phyloP scores from a whole-genome alignment of 2,888 invertebrate genomes.

The Hemaris fuciformis region DNA sequence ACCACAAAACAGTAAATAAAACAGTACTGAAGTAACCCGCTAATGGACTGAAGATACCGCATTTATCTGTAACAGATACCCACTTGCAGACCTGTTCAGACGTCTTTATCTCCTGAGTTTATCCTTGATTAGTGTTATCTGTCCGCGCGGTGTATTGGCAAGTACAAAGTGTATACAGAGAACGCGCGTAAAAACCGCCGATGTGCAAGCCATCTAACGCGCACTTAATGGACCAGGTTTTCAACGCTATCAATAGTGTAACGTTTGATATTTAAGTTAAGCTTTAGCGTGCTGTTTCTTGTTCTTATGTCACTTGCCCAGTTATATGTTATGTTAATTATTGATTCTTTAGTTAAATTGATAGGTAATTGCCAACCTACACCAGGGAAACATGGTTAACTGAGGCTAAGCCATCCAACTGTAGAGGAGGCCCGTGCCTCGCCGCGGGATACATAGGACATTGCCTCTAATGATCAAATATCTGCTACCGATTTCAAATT shows the following conservation, averaged over 20 bases:
- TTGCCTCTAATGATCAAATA: too few species aligned
- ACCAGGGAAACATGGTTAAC: too few species aligned
- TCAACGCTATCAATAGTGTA: background rate
- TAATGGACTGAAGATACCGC: background rate
- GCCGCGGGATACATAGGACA: too few species aligned
- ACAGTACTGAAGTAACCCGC: background rate
- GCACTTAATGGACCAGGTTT: background rate
- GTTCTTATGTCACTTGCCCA: too few species aligned
- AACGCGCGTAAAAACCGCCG: background rate
- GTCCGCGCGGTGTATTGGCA: background rate
- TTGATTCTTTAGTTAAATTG: too few species aligned
- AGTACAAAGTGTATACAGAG: background rate
- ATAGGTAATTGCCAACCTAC: too few species aligned
- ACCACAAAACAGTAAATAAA: background rate
- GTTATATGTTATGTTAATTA: too few species aligned
- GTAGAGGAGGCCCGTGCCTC: too few species aligned
- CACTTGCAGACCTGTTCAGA: background rate
- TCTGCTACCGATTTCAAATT: too few species aligned
- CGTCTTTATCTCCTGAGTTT: background rate
- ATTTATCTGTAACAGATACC: background rate
- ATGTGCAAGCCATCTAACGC: background rate
- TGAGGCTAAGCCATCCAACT: too few species aligned
- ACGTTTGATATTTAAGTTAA: too few species aligned
- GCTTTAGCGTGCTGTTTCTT: background rate
- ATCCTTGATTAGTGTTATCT: background rate